Evolutionary conservation across 2,113 vertebrate genomes (phyloP).

Genomic region (Bubo scandiacus): DNA sequence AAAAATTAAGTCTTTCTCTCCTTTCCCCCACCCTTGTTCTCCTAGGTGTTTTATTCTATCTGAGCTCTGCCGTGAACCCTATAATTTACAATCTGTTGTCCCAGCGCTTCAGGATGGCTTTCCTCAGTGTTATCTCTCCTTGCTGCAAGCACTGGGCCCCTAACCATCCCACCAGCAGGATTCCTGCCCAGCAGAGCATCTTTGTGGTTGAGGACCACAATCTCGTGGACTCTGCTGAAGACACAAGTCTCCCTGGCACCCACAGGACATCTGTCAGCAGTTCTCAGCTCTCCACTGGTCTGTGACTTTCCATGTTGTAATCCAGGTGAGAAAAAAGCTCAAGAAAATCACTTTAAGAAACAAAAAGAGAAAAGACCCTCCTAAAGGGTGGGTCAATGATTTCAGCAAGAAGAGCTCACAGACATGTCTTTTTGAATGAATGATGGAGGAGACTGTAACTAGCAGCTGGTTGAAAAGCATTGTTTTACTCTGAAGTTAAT

Average conservation of each 20-base stretch:
- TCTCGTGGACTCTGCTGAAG: conserved; percentile 62
- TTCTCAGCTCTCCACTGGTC: conserved; percentile 50
- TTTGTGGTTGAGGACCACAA: conserved; percentile 55
- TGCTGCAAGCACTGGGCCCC: conserved; percentile 39
- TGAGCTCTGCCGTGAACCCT: conserved; percentile 80
- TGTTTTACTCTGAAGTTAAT: not conserved
- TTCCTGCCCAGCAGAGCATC: conserved; percentile 32
- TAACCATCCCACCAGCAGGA: not conserved
- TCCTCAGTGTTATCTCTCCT: conserved; percentile 65
- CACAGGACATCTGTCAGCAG: conserved; percentile 54
- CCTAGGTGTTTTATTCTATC: conserved; percentile 80
- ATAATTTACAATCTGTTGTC: conserved; percentile 81
- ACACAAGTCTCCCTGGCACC: conserved; percentile 41
- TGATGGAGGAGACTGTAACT: not conserved
- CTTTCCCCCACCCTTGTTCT: not conserved
- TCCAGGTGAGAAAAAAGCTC: not conserved
- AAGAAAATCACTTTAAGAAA: not conserved
- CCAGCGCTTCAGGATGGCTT: conserved; percentile 74
- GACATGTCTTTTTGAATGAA: not conserved
- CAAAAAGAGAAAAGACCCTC: not conserved
- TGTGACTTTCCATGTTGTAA: not conserved
- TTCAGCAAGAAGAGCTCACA: not conserved
- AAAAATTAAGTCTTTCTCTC: not conserved
- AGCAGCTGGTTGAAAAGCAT: not conserved
- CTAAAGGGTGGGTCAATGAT: not conserved